Evolutionary conservation across 2,888 invertebrate genomes (phyloP).

Genomic region (Nezara viridula): DNA sequence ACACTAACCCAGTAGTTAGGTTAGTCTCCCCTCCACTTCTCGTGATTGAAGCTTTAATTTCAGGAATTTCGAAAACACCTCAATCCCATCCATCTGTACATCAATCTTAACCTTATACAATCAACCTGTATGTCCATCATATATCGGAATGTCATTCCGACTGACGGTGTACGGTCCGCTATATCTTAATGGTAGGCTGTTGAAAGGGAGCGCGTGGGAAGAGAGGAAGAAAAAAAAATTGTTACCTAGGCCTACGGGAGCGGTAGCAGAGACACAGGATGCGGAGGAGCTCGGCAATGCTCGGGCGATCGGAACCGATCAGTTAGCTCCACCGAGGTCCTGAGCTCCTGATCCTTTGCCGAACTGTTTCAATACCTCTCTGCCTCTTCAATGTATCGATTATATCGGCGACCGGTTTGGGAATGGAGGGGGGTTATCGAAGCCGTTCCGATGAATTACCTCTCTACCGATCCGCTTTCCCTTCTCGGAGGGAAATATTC

Average conservation of each 20-base stretch:
- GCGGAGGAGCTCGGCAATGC: background rate
- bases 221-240: background rate
- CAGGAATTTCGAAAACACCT: no score
- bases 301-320: background rate
- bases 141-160: no score
- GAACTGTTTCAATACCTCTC: slow-evolving; percentile 55
- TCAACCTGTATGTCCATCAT: no score
- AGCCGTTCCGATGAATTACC: background rate
- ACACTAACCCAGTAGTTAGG: no score
- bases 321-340: background rate
- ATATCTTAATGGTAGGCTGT: no score
- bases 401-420: slow-evolving; percentile 16
- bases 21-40: no score
- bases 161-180: no score
- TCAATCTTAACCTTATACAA: no score
- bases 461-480: background rate
- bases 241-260: background rate
- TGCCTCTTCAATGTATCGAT: slow-evolving; percentile 38
- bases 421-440: background rate
- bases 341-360: slow-evolving; percentile 34
- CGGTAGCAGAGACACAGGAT: background rate
- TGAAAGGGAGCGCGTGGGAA: no score
- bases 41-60: no score
- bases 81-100: no score
- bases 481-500: background rate